Base-by-base conservation (phyloP, 2,797 vertebrate genomes). In the Gobio occitaniae region DNA sequence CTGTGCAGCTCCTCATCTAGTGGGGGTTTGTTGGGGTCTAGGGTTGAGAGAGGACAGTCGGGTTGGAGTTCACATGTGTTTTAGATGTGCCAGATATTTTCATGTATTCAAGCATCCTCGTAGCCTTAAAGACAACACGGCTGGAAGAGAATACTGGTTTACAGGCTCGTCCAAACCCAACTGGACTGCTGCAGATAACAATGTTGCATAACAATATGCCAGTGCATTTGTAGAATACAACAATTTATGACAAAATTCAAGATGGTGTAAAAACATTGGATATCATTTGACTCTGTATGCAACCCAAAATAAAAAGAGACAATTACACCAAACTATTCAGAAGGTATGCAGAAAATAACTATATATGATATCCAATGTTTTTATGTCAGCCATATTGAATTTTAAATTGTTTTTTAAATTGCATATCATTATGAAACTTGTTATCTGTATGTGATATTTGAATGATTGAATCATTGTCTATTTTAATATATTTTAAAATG, bases 1-100 rank as follows among this genome's bases (percentile, higher is more conserved):
- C 85, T 85, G 90, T 94, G 91, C 90, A 91, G 6, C 50, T 81
- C n/a, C n/a, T 83, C 50, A 47, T 84, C 61, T 59, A 36, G 13
- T 65, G 44, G 36, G 25, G 50, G 36, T 81, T 71, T 59, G 44
- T n/a, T 41, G 59, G 59, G 63, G 38, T 70, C 36, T 38, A 70
- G 52, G n/a, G 82, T 17, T 68, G 15, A 76, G 36, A 76, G 71
- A 77, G 48, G 48, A 83, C 32, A 41, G 48, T 19, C 32, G 48
- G 74, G 17, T 48, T 36, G 25, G 25, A 59, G 83, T 68, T 70
- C 65, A 47, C 48, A 44, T 47, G 21, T 66, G 36, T 81, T 81
- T 56, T 71, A 16, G 19, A 74, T 83, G 15, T 65, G 56, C 32
- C 17, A 21, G 6, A 66, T 41, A 56, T 44, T 44, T 44, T 29